phyloP scores from a whole-genome alignment of 2,797 vertebrate genomes.

The Pseudomugil gertrudae region DNA sequence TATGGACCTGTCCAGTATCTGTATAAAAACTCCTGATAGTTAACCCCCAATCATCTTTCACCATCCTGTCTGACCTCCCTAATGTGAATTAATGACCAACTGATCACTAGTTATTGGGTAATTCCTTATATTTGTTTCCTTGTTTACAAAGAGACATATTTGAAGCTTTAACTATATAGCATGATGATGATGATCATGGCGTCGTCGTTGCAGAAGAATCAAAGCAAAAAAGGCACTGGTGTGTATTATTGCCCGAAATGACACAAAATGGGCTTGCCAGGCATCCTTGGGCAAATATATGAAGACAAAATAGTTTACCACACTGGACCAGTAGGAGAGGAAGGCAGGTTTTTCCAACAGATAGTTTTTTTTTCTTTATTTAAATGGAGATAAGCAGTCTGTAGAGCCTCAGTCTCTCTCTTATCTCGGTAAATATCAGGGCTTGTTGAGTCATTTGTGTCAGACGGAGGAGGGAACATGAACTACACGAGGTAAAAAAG shows the following conservation, averaged over 20 bases:
- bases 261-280: no score
- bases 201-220: not conserved
- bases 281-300: not conserved
- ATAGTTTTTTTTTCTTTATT: conserved; percentile 5
- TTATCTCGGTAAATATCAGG: conserved; percentile 16
- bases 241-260: no score
- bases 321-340: not conserved
- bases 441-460: conserved; percentile 16
- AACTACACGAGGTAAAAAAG: conserved; percentile 11
- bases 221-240: no score
- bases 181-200: no score
- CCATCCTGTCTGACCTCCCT: not conserved
- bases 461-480: conserved; percentile 12
- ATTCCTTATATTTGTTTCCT: not conserved
- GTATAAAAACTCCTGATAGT: no score
- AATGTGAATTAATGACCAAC: not conserved
- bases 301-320: conserved; percentile 6
- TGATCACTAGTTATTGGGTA: not conserved
- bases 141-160: no score
- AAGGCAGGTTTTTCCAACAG: conserved; percentile 8
- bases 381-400: conserved; percentile 20
- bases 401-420: conserved; percentile 8
- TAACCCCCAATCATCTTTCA: no score
- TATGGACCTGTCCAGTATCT: not conserved
- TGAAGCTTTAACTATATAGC: no score